Percentiles rank a stretch among this genome's conserved stretches.
Conservation (phyloP, 2,797 vertebrate species). For the Atherinosoma microstoma region DNA sequence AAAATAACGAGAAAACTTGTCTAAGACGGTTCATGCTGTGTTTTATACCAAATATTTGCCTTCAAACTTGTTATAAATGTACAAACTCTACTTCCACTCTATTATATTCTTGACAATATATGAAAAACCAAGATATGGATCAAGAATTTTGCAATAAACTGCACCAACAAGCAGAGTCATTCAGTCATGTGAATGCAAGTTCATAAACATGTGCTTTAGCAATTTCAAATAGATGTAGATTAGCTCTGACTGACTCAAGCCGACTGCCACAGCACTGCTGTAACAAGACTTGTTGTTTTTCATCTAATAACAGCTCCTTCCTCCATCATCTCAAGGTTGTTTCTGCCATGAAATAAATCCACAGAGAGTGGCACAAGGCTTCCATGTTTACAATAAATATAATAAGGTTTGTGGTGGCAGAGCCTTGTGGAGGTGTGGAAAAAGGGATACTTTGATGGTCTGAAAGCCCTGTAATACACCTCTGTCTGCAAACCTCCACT, state of each 20-base stretch:
- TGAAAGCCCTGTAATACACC: constrained; percentile 15
- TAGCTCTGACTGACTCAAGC: constrained; percentile 17
- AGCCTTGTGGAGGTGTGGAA: not conserved
- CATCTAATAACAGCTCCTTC: not conserved
- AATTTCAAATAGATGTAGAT: constrained; percentile 30
- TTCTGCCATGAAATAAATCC: constrained; percentile 17
- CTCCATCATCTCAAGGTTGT: constrained; percentile 17
- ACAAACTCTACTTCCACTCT: too few relatives aligned
- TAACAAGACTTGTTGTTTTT: constrained; percentile 11
- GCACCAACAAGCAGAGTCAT: not conserved
- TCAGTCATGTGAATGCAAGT: not conserved
- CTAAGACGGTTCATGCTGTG: too few relatives aligned
- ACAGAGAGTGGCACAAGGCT: not conserved
- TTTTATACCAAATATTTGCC: too few relatives aligned
- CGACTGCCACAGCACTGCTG: not conserved
- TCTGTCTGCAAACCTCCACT: not conserved
- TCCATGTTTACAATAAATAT: constrained; percentile 23
- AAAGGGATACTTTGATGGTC: constrained; percentile 10
- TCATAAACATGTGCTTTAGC: constrained; percentile 38
- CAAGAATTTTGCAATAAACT: too few relatives aligned
- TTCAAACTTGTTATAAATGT: too few relatives aligned
- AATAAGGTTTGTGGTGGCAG: not conserved
- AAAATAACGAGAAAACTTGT: too few relatives aligned
- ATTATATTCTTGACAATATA: too few relatives aligned
- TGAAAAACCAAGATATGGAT: too few relatives aligned